Percentiles rank a stretch among this genome's conserved stretches.
Conservation (phyloP, 2,888 invertebrate genomes). For the Podotricha telesiphe region DNA sequence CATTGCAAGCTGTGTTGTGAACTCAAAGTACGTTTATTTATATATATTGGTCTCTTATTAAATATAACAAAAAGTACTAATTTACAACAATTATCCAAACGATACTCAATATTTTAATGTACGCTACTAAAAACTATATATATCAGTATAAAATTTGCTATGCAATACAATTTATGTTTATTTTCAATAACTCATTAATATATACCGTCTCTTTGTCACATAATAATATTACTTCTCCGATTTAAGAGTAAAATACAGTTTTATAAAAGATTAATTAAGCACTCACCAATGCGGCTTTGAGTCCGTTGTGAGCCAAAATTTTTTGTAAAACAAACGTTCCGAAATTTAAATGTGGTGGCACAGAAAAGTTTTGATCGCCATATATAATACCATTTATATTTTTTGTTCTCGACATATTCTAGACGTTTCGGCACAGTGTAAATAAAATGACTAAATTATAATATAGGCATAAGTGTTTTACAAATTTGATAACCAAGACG, state of each 20-base stretch:
- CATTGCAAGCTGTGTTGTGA: no score
- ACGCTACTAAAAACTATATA: no score
- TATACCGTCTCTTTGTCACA: no score
- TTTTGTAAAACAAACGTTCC: conserved; percentile 57
- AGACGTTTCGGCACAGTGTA: conserved; percentile 5
- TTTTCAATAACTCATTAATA: no score
- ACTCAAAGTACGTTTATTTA: no score
- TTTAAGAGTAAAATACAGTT: neutral
- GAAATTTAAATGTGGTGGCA: conserved; percentile 62
- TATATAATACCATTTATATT: conserved; percentile 51
- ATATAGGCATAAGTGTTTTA: neutral
- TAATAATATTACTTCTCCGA: no score
- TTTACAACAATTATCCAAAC: no score
- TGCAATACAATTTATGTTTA: no score
- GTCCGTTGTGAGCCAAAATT: conserved; percentile 50
- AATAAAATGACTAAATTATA: conserved; percentile 7
- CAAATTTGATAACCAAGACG: neutral
- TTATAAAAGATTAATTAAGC: conserved; percentile 24
- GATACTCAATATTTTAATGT: no score
- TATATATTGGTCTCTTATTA: no score
- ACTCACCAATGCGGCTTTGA: conserved; percentile 64
- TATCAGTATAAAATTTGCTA: no score
- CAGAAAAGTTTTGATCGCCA: conserved; percentile 51
- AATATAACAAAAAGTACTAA: no score
- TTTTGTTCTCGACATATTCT: conserved; percentile 40